Conservation (phyloP, 2,888 invertebrate species). For the Liposcelis brunnea region DNA sequence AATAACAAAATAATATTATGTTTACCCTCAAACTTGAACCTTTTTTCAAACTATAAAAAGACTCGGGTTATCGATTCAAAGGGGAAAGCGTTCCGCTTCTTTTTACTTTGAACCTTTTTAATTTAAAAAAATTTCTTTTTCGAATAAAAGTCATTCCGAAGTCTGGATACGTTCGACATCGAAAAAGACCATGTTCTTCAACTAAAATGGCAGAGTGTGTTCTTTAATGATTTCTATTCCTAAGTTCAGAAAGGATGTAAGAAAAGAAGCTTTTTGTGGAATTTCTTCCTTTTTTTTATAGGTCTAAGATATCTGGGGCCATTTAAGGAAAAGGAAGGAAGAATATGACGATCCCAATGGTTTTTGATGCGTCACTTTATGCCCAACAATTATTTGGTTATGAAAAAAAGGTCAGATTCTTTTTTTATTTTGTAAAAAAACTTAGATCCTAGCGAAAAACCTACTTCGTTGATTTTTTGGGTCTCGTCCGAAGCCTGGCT, state of each 20-base stretch:
- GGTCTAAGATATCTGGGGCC: too few relatives aligned
- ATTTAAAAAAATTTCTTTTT: constrained; percentile 9
- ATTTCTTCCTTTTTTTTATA: too few relatives aligned
- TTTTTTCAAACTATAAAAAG: background rate
- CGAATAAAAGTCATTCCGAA: constrained; percentile 9
- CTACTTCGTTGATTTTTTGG: too few relatives aligned
- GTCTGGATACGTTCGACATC: constrained; percentile 7
- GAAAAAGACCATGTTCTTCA: background rate
- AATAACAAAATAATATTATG: constrained; percentile 10
- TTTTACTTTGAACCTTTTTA: constrained; percentile 1
- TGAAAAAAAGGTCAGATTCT: too few relatives aligned
- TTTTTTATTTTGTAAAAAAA: too few relatives aligned
- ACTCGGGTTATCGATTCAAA: background rate
- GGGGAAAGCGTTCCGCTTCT: background rate
- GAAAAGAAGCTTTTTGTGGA: background rate
- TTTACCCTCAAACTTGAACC: constrained; percentile 9
- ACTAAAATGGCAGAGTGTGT: too few relatives aligned
- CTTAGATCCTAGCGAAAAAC: too few relatives aligned
- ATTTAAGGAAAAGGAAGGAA: too few relatives aligned
- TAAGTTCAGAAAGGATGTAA: background rate
- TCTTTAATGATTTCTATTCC: background rate
- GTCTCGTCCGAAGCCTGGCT: too few relatives aligned
- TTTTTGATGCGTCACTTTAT: too few relatives aligned
- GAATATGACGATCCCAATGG: too few relatives aligned
- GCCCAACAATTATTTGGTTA: too few relatives aligned